Conservation (phyloP, 2,888 invertebrate genomes). For the Drosophila percnosoma region DNA sequence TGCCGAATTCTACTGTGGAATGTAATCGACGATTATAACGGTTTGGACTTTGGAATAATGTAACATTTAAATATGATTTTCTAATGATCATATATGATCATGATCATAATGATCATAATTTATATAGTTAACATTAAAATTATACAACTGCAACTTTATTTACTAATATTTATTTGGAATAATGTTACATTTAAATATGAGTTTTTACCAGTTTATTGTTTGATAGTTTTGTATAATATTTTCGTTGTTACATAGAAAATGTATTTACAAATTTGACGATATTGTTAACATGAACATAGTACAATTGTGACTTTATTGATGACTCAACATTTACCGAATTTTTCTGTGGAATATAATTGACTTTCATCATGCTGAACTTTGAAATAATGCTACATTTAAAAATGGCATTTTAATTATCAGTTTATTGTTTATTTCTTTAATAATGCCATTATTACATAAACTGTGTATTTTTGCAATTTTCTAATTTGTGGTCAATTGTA, state of each 20-base stretch:
- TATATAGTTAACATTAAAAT: background rate
- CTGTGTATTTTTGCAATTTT: background rate
- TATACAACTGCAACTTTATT: background rate
- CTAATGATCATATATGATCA: too few relatives aligned
- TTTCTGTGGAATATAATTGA: background rate
- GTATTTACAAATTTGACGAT: too few relatives aligned
- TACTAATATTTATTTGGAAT: background rate
- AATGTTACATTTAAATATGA: background rate
- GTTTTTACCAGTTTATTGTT: background rate
- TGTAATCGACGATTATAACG: too few relatives aligned
- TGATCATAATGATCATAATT: too few relatives aligned
- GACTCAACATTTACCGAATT: background rate
- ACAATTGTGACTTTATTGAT: background rate
- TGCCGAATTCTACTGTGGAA: too few relatives aligned
- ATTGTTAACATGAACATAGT: background rate
- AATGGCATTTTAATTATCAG: background rate
- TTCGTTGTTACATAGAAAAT: background rate
- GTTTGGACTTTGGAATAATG: too few relatives aligned
- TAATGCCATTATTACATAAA: background rate
- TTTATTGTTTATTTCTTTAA: background rate
- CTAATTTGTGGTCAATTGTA: background rate
- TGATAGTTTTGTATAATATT: background rate
- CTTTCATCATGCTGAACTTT: background rate
- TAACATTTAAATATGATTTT: too few relatives aligned
- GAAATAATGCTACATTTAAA: background rate